Percentiles rank a stretch among this genome's conserved stretches.
phyloP scores from a whole-genome alignment of 2,888 invertebrate species.

The Crossocerus cetratus region DNA sequence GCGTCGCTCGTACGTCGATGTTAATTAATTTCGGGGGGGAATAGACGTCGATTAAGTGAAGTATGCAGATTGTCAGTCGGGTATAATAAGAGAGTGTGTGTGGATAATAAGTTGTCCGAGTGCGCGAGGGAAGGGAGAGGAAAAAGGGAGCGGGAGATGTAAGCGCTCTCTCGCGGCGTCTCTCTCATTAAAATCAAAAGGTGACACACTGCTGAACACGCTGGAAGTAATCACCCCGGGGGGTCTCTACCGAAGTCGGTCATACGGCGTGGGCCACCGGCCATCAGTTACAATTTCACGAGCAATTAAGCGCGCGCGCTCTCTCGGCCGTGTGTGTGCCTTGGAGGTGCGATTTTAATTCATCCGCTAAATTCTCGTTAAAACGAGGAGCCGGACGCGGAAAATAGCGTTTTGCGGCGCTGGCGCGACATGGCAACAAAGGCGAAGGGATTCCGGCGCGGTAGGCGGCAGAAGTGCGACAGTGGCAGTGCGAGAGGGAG shows the following conservation, averaged over 20 bases:
- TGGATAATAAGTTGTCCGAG: no score
- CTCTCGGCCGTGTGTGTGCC: background rate
- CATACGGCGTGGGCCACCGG: background rate
- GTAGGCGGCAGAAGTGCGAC: conserved; percentile 1
- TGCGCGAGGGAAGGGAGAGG: no score
- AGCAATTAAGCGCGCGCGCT: conserved; percentile 3
- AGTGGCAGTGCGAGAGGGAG: background rate
- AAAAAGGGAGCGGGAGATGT: no score
- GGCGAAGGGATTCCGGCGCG: background rate
- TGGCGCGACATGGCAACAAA: no score
- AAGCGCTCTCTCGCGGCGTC: no score
- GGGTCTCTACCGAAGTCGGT: background rate
- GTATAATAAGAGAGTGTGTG: no score
- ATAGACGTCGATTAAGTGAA: no score
- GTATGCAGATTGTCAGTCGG: no score
- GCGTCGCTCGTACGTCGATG: background rate
- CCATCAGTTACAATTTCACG: conserved; percentile 1
- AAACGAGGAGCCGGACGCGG: background rate
- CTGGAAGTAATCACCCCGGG: background rate
- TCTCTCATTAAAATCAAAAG: background rate
- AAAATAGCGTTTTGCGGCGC: no score
- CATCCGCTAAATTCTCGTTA: conserved; percentile 2
- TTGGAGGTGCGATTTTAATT: background rate
- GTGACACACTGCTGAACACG: background rate
- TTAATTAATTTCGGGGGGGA: no score